Evolutionary conservation across 2,888 invertebrate genomes (phyloP), one percentile per base, ranked within the genome.

Genomic region (Amblyjoppa fuscipennis): DNA sequence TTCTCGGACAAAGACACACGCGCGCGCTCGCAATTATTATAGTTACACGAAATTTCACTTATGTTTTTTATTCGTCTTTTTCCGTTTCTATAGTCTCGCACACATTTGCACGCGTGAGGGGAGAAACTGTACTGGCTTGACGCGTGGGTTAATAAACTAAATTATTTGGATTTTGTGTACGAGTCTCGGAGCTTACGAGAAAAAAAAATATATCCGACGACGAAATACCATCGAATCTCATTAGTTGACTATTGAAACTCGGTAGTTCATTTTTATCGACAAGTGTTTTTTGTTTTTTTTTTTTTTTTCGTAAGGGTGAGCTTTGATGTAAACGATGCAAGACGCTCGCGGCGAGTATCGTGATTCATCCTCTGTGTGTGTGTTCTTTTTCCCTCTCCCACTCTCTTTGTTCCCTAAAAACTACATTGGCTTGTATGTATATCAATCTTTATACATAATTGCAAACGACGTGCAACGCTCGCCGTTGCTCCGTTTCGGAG

Each of bases 61-160:
- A 51, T 34, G 28, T 77, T 38, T 28, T 80, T 38, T 68, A 73
- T 51, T 41, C 56, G 34, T 78, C 56, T 79, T 41, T 68, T 41
- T 64, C 45, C 45, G 45, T 79, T 61, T 59, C 68, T 68, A 69
- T 28, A 81, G 77, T 45, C 64, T 69, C 49, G 66, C 79, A 74
- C 70, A 28, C 25, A 78, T 69, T 69, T 79, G 76, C 84, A 73
- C 91, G 89, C 91, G 78, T 88, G 88, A 90, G 91, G 91, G 90
- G 59, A 45, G 49, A 51, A 70, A 91, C 91, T 91, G 90, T 91
- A 92, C 92, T 92, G 91, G 92, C 91, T 92, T 91, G 91, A 89
- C 91, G 89, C 89, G 90, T 91, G 89, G 77, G 88, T 92, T 90
- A 91, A 80, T 89, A 88, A 93, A 91, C 90, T 92, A 91, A 86